phyloP scores from a whole-genome alignment of 2,888 invertebrate genomes.

The Idaea biselata region DNA sequence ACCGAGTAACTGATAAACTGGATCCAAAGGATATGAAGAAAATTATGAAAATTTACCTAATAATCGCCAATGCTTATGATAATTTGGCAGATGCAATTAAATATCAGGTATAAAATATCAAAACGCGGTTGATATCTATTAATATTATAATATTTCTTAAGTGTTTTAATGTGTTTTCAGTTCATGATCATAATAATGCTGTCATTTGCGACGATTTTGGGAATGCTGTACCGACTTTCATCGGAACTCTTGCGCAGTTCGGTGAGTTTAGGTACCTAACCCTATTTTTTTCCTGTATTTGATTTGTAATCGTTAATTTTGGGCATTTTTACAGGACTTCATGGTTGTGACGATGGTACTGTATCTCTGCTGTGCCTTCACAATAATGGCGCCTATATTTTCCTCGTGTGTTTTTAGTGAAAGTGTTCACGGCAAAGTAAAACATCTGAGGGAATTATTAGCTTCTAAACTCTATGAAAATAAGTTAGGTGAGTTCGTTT shows the following conservation, averaged over 20 bases:
- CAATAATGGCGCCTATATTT: constrained; percentile 45
- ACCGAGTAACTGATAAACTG: constrained; percentile 14
- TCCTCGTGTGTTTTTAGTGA: constrained; percentile 54
- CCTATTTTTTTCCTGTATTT: background rate
- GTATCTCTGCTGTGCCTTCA: constrained; percentile 19
- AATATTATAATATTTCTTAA: too few relatives aligned
- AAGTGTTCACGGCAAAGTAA: constrained; percentile 46
- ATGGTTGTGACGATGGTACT: constrained; percentile 7
- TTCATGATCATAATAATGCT: constrained; percentile 47
- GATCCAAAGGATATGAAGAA: constrained; percentile 43
- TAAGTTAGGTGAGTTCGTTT: constrained; percentile 41
- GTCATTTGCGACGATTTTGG: constrained; percentile 44
- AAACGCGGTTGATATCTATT: too few relatives aligned
- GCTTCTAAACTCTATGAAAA: constrained; percentile 58
- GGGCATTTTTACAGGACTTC: constrained; percentile 30
- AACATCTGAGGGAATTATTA: constrained; percentile 47
- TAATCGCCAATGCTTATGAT: constrained; percentile 48
- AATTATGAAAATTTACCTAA: constrained; percentile 54
- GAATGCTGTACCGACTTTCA: constrained; percentile 41
- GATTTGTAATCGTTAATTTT: background rate
- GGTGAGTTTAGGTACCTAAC: constrained; percentile 41
- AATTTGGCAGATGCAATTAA: constrained; percentile 55
- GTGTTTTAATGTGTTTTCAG: constrained; percentile 42
- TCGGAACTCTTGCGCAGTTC: constrained; percentile 34
- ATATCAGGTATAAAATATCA: constrained; percentile 50